Base-by-base conservation (phyloP, 2,888 invertebrate species). In the Esperia sulphurella region DNA sequence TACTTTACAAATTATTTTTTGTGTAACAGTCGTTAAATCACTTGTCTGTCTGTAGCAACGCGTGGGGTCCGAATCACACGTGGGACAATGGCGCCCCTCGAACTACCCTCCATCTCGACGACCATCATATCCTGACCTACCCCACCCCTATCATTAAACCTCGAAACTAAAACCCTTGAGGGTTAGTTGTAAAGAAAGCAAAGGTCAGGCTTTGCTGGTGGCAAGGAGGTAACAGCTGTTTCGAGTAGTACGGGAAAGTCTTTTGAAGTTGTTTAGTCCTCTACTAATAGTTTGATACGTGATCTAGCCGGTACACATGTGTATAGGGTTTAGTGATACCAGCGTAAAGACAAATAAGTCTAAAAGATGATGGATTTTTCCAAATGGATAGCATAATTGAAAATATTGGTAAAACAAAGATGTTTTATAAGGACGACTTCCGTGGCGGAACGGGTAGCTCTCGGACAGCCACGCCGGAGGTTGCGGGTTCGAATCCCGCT, bases 41-140 rank as follows among this genome's bases (percentile, higher is more conserved):
- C 81, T 77, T 74, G 82, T 76, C 59, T 59, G 51, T 62, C 61
- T 67, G 61, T 57, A 48, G 63, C 83, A 65, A 75, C 74, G 86
- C 85, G 86, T 86, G 86, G 86, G 86, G 86, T 82, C 83, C 64
- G 58, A 57, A 58, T 55, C 68, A 73, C 84, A 81, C 79, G 81
- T 83, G 85, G 81, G 78, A 78, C 77, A 69, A 76, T 63, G 52
- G 62, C 64, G 65, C 76, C 76, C 76, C 64, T 67, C 61, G 61
- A 57, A 51, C 65, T 68, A 75, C 75, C 76, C 77, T 65, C 68
- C 54, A 51, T 57, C 57, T 59, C 31, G 46, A 46, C 43, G 49
- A 53, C 75, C 70, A 70, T 3, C 10, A 4, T 48, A 56, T 37
- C 37, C 33, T 58, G 73, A 61, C 45, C 71, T 49, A 29, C 55